Percentiles rank a stretch among this genome's conserved stretches.
These are phyloP conservation scores for Nineta flava DNA, from an alignment of 2,888 invertebrate genomes.

Conservation along the genomic window DNA sequence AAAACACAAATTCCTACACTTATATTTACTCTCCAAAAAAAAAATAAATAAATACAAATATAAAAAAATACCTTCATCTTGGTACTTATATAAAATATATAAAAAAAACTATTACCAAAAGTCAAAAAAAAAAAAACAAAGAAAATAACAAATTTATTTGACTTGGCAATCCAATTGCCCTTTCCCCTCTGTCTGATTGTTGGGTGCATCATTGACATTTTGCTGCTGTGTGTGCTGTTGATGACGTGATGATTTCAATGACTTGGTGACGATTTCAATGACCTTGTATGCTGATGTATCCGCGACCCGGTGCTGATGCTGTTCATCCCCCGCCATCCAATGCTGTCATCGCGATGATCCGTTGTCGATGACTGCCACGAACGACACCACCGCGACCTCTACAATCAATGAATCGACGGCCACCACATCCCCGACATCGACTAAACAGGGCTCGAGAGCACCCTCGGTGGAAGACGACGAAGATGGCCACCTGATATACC, in stretches of 20 bases:
- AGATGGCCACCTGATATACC: constrained; percentile 99
- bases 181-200: constrained; percentile 48
- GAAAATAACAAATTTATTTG: constrained; percentile 28
- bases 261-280: neutral
- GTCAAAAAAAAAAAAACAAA: constrained; percentile 12
- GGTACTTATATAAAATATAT: constrained; percentile 18
- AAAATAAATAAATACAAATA: neutral
- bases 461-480: constrained; percentile 97
- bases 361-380: constrained; percentile 10
- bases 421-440: constrained; percentile 16
- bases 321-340: constrained; percentile 8
- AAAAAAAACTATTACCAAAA: constrained; percentile 5
- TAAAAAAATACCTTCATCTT: constrained; percentile 14
- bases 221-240: constrained; percentile 35
- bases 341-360: constrained; percentile 15
- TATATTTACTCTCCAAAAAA: neutral
- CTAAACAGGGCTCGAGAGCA: constrained; percentile 64
- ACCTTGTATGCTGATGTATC: constrained; percentile 9
- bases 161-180: constrained; percentile 49
- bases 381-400: constrained; percentile 13
- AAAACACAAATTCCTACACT: neutral
- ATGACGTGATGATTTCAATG: constrained; percentile 33
- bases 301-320: constrained; percentile 13
- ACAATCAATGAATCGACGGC: constrained; percentile 13
- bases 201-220: constrained; percentile 30